These are phyloP conservation scores for Dasypolia templi DNA, from an alignment of 2,888 invertebrate species.

Conservation along the genomic window DNA sequence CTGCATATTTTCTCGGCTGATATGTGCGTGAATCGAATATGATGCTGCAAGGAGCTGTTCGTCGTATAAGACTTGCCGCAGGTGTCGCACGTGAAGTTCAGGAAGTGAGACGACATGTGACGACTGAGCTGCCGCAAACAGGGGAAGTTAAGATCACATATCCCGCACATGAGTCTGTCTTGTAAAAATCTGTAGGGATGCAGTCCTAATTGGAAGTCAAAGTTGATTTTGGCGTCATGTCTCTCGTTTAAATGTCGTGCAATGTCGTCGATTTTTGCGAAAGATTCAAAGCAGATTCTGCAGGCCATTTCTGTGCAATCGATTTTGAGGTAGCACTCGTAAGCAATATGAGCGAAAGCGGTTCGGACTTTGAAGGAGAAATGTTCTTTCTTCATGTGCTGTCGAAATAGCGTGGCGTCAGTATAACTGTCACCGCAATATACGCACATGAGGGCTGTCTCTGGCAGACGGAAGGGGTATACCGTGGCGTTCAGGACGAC, in stretches of 20 bases:
- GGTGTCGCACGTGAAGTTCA: conserved; percentile 82
- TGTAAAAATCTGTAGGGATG: conserved; percentile 81
- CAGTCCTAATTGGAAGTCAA: conserved; percentile 78
- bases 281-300: conserved; percentile 74
- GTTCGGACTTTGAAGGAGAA: conserved; percentile 73
- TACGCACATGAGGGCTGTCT: conserved; percentile 79
- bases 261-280: conserved; percentile 74
- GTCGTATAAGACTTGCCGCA: conserved; percentile 85
- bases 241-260: conserved; percentile 76
- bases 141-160: conserved; percentile 77
- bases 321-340: conserved; percentile 81
- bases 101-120: conserved; percentile 82
- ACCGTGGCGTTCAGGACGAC: conserved; percentile 80
- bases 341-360: conserved; percentile 79
- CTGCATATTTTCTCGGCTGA: conserved; percentile 78
- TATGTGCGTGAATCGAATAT: conserved; percentile 78
- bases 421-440: conserved; percentile 77
- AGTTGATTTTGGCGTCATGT: conserved; percentile 73
- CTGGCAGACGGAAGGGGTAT: conserved; percentile 82
- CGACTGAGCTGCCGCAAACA: conserved; percentile 81
- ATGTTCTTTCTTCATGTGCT: conserved; percentile 79
- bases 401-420: conserved; percentile 73
- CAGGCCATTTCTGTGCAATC: conserved; percentile 82
- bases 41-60: conserved; percentile 77
- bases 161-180: conserved; percentile 77